Conservation (phyloP, 2,113 vertebrate genomes). For the Corythornis vintsioides region DNA sequence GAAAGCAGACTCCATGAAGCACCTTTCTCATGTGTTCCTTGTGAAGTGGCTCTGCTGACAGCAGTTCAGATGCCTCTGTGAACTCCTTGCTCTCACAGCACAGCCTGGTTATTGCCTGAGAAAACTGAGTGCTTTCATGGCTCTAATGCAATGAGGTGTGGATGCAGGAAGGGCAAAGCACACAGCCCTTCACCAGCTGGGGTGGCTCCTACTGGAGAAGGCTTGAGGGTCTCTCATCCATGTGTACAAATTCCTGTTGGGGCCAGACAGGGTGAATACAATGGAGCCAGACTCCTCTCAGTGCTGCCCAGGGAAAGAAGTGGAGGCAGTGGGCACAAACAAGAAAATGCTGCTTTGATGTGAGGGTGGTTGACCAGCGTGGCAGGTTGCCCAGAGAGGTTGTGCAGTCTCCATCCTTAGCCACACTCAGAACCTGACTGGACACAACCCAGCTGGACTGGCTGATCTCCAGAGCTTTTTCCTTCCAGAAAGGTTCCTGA, state of each 20-base stretch:
- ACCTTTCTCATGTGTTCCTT: neutral
- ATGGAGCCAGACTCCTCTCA: neutral
- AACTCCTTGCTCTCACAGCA: accelerated
- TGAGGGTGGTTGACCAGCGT: neutral
- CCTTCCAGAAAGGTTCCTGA: neutral
- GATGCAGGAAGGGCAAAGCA: neutral
- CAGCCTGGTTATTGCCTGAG: neutral
- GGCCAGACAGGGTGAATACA: neutral
- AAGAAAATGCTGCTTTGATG: neutral
- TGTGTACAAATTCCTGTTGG: neutral
- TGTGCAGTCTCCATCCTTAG: neutral
- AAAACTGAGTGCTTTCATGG: neutral
- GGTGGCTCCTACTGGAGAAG: neutral
- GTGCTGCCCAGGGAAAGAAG: neutral
- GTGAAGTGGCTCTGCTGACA: neutral
- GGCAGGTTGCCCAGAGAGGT: neutral
- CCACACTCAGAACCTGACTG: accelerated
- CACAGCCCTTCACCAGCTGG: neutral
- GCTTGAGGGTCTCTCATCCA: neutral
- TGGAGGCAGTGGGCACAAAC: neutral
- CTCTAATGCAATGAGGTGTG: neutral
- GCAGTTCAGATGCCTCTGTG: neutral
- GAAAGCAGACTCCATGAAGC: neutral
- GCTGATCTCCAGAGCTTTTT: neutral
- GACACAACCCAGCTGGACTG: neutral